phyloP scores from a whole-genome alignment of 2,113 vertebrate species.

The Pontoporia blainvillei region DNA sequence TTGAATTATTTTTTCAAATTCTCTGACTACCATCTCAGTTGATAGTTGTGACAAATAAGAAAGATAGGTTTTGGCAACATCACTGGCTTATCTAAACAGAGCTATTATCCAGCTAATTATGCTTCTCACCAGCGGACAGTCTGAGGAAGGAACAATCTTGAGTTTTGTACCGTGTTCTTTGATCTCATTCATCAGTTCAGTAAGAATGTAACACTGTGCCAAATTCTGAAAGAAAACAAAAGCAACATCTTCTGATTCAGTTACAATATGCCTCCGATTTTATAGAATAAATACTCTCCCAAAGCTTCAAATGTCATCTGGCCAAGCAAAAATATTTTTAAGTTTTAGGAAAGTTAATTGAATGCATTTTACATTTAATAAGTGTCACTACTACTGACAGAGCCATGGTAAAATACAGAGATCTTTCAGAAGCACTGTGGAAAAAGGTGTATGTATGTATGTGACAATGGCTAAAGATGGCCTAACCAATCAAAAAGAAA shows the following conservation, averaged over 20 bases:
- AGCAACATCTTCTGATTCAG: background rate
- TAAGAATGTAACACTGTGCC: slow-evolving; percentile 94
- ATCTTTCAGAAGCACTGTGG: background rate
- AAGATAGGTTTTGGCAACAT: background rate
- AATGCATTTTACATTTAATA: background rate
- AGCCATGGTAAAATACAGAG: background rate
- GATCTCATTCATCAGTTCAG: slow-evolving; percentile 92
- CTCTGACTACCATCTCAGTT: background rate
- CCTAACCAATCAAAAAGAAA: background rate
- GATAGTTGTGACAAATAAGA: background rate
- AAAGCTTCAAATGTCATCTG: background rate
- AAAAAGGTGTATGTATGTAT: background rate
- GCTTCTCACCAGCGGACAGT: slow-evolving; percentile 84
- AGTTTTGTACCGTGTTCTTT: slow-evolving; percentile 95
- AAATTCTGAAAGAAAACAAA: slow-evolving; percentile 86
- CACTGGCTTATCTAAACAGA: background rate
- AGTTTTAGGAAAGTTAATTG: background rate
- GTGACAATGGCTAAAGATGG: background rate
- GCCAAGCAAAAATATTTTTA: background rate
- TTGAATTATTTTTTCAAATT: slow-evolving; percentile 2
- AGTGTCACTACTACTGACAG: background rate
- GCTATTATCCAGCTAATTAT: background rate
- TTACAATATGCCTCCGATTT: background rate
- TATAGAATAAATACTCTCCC: background rate
- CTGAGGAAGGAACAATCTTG: slow-evolving; percentile 88